Evolutionary conservation across 2,888 invertebrate species (phyloP), one percentile per base, ranked within the genome.

Genomic region (Merodon equestris): DNA sequence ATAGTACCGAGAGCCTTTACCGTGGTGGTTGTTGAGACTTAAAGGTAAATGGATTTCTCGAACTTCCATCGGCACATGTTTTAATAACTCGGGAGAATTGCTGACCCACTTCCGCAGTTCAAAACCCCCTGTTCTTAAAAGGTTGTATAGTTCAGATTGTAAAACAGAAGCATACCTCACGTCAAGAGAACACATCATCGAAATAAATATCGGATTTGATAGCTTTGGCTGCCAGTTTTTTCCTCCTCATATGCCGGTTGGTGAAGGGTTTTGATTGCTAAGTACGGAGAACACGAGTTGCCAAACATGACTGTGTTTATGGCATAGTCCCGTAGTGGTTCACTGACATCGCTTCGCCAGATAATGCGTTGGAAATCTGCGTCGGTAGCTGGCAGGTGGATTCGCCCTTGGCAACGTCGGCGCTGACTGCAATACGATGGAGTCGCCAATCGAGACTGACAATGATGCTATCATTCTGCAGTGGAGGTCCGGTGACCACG

Each of bases 101-200:
- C 40, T 50, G 12, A 50, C 27, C 50, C 50, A 50, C 19, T 34
- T 50, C 9, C 50, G 1, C 9, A 5, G 17, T 50, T 50, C 27
- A 13, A 50, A 34, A 18, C 50, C 18, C 9, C 50, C 34, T 50
- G 50, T 27, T n/a, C 27, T 34, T 50, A 50, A 50, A 50, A 50
- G 9, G 3, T 50, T 0, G 0, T n/a, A 13, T 27, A 34, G 12
- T 50, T 50, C 50, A 7, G 27, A 2, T 19, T 50, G 50, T 19
- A 50, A 50, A 27, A 7, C 19, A 50, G 5, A 18, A 10, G 40
- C 40, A 40, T 40, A 40, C 40, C 40, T 40, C 9, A 40, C 1
- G 12, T 50, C 13, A 13, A 10, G 40, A 40, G n/a, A 40, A 40
- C 12, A 40, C n/a, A 10, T 40, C 40, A 40, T 40, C 40, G 3